Conservation (phyloP, 1,140 invertebrate species). For the Drosophila lowei region DNA sequence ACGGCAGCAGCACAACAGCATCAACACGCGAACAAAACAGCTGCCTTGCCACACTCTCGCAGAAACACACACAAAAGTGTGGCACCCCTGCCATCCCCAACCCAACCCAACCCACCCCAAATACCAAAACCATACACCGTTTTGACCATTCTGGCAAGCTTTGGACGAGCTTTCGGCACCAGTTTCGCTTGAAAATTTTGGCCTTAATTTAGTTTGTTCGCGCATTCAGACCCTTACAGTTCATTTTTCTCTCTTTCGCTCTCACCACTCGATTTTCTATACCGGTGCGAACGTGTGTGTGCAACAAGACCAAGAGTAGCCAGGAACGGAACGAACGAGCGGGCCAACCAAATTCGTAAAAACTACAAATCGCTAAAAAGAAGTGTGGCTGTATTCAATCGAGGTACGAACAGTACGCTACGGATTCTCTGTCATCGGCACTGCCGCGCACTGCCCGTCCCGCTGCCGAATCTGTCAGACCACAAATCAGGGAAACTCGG, state of each 20-base stretch:
- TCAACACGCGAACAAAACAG: slow-evolving; percentile 7
- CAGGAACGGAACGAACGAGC: too few species aligned
- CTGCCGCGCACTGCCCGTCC: too few species aligned
- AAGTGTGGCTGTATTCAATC: too few species aligned
- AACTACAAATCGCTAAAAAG: too few species aligned
- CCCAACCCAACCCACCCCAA: not conserved
- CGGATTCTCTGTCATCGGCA: too few species aligned
- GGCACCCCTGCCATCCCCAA: not conserved
- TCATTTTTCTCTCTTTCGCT: slow-evolving; percentile 30
- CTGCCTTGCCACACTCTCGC: slow-evolving; percentile 2
- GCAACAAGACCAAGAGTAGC: not conserved
- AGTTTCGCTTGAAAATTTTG: slow-evolving; percentile 53
- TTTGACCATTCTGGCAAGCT: slow-evolving; percentile 56
- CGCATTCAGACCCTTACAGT: slow-evolving; percentile 62
- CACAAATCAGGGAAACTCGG: too few species aligned
- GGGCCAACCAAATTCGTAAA: too few species aligned
- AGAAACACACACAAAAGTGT: slow-evolving; percentile 1
- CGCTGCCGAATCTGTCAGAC: too few species aligned
- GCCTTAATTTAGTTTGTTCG: slow-evolving; percentile 74
- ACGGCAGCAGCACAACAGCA: slow-evolving; percentile 14
- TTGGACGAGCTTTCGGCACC: slow-evolving; percentile 57
- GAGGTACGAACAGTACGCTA: too few species aligned
- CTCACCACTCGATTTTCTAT: slow-evolving; percentile 8
- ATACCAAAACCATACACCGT: slow-evolving; percentile 14
- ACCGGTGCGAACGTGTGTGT: slow-evolving; percentile 1